phyloP scores from a whole-genome alignment of 2,888 invertebrate genomes.

The Nemurella pictetii region DNA sequence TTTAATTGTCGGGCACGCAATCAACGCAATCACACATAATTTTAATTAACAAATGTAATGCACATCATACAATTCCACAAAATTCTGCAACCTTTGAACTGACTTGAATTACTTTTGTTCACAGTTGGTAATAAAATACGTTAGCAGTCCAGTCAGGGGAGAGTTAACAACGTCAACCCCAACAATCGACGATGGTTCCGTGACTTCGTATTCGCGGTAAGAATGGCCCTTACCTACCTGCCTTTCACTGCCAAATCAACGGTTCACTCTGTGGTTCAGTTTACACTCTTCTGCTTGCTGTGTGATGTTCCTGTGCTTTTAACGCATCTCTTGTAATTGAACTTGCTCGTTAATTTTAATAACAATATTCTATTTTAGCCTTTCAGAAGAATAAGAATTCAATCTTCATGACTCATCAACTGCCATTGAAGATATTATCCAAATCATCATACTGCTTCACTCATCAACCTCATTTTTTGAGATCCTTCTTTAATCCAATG shows the following conservation, averaged over 20 bases:
- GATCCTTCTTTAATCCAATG: too few species aligned
- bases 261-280: background rate
- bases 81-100: background rate
- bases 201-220: conserved; percentile 33
- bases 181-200: background rate
- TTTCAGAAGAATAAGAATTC: conserved; percentile 14
- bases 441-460: background rate
- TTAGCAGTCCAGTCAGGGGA: conserved; percentile 36
- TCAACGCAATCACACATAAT: too few species aligned
- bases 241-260: background rate
- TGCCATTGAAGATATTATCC: background rate
- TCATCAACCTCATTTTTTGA: too few species aligned
- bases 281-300: background rate
- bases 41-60: too few species aligned
- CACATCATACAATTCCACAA: too few species aligned
- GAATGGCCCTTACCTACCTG: background rate
- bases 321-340: background rate
- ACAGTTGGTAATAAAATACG: conserved; percentile 42
- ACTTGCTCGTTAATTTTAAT: background rate
- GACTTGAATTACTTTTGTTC: conserved; percentile 28
- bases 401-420: background rate
- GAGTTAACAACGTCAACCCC: conserved; percentile 36
- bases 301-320: background rate
- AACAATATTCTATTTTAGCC: conserved; percentile 22
- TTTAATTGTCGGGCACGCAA: too few species aligned